Evolutionary conservation across 1,140 invertebrate species (phyloP).

Genomic region (Sarcophaga bullata): DNA sequence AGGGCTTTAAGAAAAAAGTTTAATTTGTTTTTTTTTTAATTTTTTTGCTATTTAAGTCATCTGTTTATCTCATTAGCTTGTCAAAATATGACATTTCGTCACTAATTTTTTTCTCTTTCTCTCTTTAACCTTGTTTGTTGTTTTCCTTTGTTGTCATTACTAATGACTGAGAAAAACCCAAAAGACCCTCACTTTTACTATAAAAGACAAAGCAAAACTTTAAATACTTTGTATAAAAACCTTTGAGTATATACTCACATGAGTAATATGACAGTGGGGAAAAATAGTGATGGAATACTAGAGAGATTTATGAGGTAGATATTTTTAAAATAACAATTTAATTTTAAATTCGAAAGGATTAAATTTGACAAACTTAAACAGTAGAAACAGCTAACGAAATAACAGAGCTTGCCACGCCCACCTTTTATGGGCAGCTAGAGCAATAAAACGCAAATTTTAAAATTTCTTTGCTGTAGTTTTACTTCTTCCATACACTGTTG

Average conservation of each 20-base stretch:
- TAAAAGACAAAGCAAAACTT: not conserved
- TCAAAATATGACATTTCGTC: conserved; percentile 37
- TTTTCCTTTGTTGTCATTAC: not conserved
- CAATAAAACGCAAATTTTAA: no score
- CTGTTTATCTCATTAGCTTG: conserved; percentile 32
- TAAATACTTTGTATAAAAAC: not conserved
- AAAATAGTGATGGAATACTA: not conserved
- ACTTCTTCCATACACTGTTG: not conserved
- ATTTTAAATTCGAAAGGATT: no score
- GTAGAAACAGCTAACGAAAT: no score
- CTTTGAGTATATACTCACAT: not conserved
- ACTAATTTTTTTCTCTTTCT: conserved; percentile 13
- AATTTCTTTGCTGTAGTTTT: not conserved
- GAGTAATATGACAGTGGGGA: not conserved
- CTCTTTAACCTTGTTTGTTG: not conserved
- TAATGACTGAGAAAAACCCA: conserved; percentile 21
- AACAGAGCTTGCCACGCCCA: no score
- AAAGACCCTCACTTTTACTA: not conserved
- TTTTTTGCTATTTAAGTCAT: not conserved
- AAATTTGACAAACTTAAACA: no score
- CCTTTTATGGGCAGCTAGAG: no score
- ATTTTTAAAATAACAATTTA: no score
- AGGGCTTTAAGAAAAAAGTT: not conserved
- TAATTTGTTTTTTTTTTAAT: not conserved
- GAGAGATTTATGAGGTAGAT: no score